Evolutionary conservation across 2,113 vertebrate species (phyloP).

Genomic region (Callipepla squamata): DNA sequence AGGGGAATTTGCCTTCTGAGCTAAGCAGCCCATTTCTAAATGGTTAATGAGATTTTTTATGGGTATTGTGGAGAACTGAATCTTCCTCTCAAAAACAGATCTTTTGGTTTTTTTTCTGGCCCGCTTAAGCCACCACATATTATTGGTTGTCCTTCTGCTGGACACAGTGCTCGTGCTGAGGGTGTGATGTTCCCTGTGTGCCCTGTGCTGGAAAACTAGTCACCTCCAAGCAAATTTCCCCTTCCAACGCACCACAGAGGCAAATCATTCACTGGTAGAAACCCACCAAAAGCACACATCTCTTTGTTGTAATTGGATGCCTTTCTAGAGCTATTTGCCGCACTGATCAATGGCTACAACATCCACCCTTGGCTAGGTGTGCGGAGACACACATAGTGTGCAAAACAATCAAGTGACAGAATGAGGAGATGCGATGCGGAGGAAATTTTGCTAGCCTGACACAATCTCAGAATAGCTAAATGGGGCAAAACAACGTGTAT

Average conservation of each 20-base stretch:
- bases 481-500: conserved; percentile 35
- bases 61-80: background rate
- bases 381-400: background rate
- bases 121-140: background rate
- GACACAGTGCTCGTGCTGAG: accelerated
- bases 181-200: background rate
- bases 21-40: background rate
- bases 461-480: conserved; percentile 54
- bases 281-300: background rate
- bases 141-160: background rate
- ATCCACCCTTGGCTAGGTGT: background rate
- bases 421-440: background rate
- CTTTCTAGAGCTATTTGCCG: background rate
- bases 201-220: background rate
- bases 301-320: background rate
- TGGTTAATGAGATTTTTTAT: background rate
- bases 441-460: background rate
- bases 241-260: background rate
- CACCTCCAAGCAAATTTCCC: background rate
- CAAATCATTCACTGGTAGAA: background rate
- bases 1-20: background rate
- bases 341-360: background rate
- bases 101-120: background rate
- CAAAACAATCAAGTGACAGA: accelerated
- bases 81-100: background rate